phyloP scores from a whole-genome alignment of 2,797 vertebrate genomes.

The Ceryle rudis region DNA sequence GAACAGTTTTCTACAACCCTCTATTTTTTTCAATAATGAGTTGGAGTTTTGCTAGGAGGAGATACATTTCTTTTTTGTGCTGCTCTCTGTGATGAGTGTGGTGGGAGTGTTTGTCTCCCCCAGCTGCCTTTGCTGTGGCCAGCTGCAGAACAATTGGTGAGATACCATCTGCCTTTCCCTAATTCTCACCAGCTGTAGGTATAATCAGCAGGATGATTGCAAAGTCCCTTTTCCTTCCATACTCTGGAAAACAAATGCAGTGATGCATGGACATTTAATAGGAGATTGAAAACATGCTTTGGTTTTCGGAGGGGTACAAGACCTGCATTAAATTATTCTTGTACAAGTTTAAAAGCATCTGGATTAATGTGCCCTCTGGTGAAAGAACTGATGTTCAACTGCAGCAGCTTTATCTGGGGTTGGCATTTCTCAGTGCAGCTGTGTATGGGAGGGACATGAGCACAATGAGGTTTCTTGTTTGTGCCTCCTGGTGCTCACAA shows the following conservation, averaged over 20 bases:
- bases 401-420: background rate
- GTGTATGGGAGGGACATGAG: too few relatives aligned
- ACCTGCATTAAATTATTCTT: background rate
- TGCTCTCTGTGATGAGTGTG: background rate
- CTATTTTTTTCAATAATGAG: background rate
- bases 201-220: conserved; percentile 41
- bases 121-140: conserved; percentile 17
- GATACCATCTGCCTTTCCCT: conserved; percentile 49
- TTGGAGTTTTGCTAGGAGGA: background rate
- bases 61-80: background rate
- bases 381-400: background rate
- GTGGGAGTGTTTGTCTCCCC: conserved; percentile 12
- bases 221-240: background rate
- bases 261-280: background rate
- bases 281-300: background rate
- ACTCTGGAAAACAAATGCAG: background rate
- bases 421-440: background rate
- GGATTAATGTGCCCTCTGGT: background rate
- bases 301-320: background rate
- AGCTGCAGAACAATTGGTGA: conserved; percentile 63
- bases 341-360: background rate
- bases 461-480: background rate
- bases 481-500: background rate
- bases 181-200: conserved; percentile 54
- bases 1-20: background rate